Conservation (phyloP, 2,888 invertebrate genomes). For the Himalopsyche anomala region DNA sequence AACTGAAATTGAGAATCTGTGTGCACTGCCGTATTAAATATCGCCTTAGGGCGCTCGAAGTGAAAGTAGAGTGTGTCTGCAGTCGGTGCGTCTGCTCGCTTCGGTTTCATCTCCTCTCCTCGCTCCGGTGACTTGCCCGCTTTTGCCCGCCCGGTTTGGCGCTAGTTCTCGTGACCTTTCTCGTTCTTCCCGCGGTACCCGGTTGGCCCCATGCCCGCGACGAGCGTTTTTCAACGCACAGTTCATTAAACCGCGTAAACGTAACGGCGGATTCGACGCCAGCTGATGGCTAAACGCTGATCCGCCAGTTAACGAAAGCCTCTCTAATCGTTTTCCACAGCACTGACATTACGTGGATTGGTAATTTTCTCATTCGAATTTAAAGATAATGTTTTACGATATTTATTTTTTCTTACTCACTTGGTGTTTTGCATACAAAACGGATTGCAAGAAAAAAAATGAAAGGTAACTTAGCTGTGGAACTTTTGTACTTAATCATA, state of each 20-base stretch:
- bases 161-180: slow-evolving; percentile 21
- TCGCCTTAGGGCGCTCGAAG: not conserved
- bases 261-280: slow-evolving; percentile 2
- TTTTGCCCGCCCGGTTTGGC: slow-evolving; percentile 2
- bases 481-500: too few species aligned
- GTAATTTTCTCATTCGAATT: too few species aligned
- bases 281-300: not conserved
- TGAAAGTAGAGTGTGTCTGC: slow-evolving; percentile 19
- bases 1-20: not conserved
- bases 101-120: not conserved
- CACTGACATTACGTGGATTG: too few species aligned
- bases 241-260: slow-evolving; percentile 15
- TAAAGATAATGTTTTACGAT: too few species aligned
- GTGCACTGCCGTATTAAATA: not conserved
- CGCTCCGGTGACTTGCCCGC: slow-evolving; percentile 14
- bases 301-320: not conserved
- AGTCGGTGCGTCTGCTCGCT: slow-evolving; percentile 4
- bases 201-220: not conserved
- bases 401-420: too few species aligned
- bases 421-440: too few species aligned
- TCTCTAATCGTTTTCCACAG: not conserved
- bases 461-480: too few species aligned
- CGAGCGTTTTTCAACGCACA: slow-evolving; percentile 1
- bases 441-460: too few species aligned
- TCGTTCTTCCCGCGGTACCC: not conserved